These are phyloP conservation scores for Urocolius indicus DNA, from an alignment of 2,113 vertebrate species.

Conservation along the genomic window DNA sequence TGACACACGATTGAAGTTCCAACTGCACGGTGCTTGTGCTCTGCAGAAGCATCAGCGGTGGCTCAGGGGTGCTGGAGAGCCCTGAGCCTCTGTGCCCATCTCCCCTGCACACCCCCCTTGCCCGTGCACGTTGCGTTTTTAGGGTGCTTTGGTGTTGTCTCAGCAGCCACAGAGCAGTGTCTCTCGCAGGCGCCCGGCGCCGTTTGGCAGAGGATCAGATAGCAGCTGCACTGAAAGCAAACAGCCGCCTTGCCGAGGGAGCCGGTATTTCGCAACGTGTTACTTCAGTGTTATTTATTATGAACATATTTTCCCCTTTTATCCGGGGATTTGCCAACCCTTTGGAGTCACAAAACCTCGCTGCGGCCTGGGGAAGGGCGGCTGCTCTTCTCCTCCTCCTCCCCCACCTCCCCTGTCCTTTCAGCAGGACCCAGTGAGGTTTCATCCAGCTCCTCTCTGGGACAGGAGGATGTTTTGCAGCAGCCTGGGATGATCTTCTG, in stretches of 20 bases:
- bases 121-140: neutral
- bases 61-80: neutral
- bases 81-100: rapidly evolving
- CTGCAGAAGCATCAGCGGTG: rapidly evolving
- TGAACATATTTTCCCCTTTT: conserved; percentile 44
- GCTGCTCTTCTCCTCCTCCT: neutral
- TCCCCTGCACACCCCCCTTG: neutral
- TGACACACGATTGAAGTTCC: neutral
- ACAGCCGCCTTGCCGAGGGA: conserved; percentile 42
- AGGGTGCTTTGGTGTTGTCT: conserved; percentile 28
- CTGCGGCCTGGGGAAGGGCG: rapidly evolving
- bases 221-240: conserved; percentile 48
- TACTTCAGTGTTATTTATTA: conserved; percentile 50
- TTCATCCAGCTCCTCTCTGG: neutral
- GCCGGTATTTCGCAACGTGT: conserved; percentile 33
- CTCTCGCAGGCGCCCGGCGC: neutral
- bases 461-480: neutral
- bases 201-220: conserved; percentile 46
- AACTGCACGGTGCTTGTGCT: rapidly evolving
- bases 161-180: neutral
- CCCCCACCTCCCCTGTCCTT: too few relatives aligned
- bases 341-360: neutral
- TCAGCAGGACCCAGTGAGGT: neutral
- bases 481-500: neutral
- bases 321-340: neutral